These are phyloP conservation scores for Hyles vespertilio DNA, from an alignment of 1,140 invertebrate genomes.

Conservation along the genomic window DNA sequence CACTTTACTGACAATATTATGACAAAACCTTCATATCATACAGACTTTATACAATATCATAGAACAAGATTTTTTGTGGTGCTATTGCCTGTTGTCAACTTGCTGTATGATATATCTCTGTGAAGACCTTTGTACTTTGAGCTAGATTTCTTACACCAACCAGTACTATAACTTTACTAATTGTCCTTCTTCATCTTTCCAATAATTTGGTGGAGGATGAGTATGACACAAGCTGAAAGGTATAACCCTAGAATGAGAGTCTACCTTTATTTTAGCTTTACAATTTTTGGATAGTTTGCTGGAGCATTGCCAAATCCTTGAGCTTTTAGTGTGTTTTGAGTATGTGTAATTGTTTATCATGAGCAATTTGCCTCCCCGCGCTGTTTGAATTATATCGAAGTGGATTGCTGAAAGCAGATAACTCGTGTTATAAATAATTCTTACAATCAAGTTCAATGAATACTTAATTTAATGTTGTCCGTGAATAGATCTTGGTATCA, in stretches of 20 bases:
- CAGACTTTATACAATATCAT: too few species aligned
- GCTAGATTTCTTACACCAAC: not conserved
- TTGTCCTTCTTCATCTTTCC: not conserved
- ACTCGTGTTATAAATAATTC: too few species aligned
- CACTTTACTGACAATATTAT: too few species aligned
- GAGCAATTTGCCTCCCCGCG: constrained; percentile 4
- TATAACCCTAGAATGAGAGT: constrained; percentile 7
- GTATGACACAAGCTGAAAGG: constrained; percentile 24
- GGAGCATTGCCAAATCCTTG: constrained; percentile 7
- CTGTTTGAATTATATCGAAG: constrained; percentile 1
- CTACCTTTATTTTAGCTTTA: constrained; percentile 26
- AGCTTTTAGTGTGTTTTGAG: constrained; percentile 1
- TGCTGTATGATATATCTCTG: too few species aligned
- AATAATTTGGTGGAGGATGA: constrained; percentile 16
- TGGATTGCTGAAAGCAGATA: too few species aligned
- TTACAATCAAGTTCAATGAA: too few species aligned
- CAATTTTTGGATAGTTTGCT: constrained; percentile 20
- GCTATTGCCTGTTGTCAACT: too few species aligned
- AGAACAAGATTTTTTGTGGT: too few species aligned
- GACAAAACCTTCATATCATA: too few species aligned
- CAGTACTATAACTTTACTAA: constrained; percentile 11
- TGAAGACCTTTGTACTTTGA: too few species aligned
- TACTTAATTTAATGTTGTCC: too few species aligned
- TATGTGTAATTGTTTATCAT: constrained; percentile 3
- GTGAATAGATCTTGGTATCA: too few species aligned